Evolutionary conservation across 2,797 vertebrate genomes (phyloP).

Genomic region (Cuculus canorus): DNA sequence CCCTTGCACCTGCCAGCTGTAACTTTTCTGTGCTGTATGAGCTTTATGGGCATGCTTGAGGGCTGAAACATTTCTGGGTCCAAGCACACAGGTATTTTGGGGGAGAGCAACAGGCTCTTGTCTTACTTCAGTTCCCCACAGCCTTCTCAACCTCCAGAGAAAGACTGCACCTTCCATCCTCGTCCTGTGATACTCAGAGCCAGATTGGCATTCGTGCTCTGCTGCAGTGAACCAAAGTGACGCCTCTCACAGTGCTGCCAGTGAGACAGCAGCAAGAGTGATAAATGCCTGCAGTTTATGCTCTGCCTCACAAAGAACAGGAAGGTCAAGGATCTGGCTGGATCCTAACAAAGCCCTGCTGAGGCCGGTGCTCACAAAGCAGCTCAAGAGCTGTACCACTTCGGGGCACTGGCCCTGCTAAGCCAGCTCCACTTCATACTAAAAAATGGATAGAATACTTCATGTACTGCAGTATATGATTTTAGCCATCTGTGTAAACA

Average conservation of each 20-base stretch:
- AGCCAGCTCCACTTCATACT: neutral
- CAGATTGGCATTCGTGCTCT: neutral
- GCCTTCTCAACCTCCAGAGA: neutral
- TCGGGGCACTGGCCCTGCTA: neutral
- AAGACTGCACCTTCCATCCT: neutral
- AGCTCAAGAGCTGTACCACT: neutral
- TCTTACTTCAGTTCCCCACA: neutral
- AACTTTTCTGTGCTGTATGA: neutral
- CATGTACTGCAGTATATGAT: neutral
- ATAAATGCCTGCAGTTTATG: neutral
- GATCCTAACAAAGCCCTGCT: neutral
- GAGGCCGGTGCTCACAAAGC: neutral
- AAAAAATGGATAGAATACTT: neutral
- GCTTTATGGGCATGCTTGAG: neutral
- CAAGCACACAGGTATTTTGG: neutral
- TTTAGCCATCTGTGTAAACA: neutral
- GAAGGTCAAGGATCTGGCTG: neutral
- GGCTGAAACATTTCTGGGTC: neutral
- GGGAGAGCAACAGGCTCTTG: neutral
- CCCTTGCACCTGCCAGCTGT: neutral
- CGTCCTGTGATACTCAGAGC: neutral
- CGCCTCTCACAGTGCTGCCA: neutral
- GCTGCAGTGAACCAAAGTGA: neutral
- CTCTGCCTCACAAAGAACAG: accelerated
- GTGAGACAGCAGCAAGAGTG: neutral